phyloP scores from a whole-genome alignment of 2,888 invertebrate genomes.

The Eubasilissa splendida region DNA sequence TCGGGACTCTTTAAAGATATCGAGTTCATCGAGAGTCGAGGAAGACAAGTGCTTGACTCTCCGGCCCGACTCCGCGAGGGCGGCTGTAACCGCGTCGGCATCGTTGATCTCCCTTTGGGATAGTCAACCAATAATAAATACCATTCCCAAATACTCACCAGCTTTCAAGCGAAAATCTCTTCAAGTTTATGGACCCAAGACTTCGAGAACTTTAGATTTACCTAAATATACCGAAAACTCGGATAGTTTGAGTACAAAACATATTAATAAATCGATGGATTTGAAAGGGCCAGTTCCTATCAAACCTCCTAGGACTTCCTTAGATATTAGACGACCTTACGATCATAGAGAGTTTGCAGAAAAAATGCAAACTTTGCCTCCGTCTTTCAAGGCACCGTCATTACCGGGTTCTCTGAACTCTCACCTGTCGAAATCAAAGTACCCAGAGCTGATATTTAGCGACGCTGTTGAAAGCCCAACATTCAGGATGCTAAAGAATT shows the following conservation, averaged over 20 bases:
- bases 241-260: not conserved
- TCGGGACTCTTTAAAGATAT: slow-evolving; percentile 69
- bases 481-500: slow-evolving; percentile 47
- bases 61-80: slow-evolving; percentile 41
- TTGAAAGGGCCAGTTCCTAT: slow-evolving; percentile 56
- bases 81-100: slow-evolving; percentile 49
- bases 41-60: slow-evolving; percentile 8
- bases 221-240: slow-evolving; percentile 37
- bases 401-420: slow-evolving; percentile 52
- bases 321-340: slow-evolving; percentile 63
- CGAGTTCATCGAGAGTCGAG: slow-evolving; percentile 56
- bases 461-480: slow-evolving; percentile 60
- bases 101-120: slow-evolving; percentile 64
- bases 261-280: slow-evolving; percentile 55
- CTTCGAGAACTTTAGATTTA: slow-evolving; percentile 59
- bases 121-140: slow-evolving; percentile 64
- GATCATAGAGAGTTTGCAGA: slow-evolving; percentile 57
- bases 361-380: slow-evolving; percentile 55
- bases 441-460: slow-evolving; percentile 64
- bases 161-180: slow-evolving; percentile 85
- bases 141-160: slow-evolving; percentile 85
- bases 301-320: slow-evolving; percentile 63
- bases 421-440: slow-evolving; percentile 55
- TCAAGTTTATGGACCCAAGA: slow-evolving; percentile 72
- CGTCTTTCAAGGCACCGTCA: slow-evolving; percentile 54